phyloP scores from a whole-genome alignment of 1,140 invertebrate species.

The Bombus terrestris region DNA sequence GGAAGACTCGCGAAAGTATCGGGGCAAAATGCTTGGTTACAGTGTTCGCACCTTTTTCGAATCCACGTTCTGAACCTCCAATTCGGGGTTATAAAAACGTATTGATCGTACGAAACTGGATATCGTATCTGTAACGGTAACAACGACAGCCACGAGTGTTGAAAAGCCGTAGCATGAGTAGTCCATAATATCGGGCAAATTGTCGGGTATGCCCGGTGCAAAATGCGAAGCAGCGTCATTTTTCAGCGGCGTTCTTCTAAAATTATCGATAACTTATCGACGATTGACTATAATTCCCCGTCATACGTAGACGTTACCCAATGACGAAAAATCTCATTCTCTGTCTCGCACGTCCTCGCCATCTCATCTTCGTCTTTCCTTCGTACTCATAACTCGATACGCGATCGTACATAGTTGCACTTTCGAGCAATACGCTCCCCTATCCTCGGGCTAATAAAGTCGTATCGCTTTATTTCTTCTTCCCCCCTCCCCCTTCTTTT shows the following conservation, averaged over 20 bases:
- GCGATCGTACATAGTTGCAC: slow-evolving; percentile 34
- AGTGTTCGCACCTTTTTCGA: slow-evolving; percentile 17
- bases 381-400: slow-evolving; percentile 31
- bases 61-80: slow-evolving; percentile 7
- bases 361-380: not conserved
- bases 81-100: slow-evolving; percentile 41
- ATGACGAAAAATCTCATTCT: slow-evolving; percentile 51
- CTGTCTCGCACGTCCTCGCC: not conserved
- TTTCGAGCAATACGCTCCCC: slow-evolving; percentile 14
- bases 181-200: slow-evolving; percentile 73
- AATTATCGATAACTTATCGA: slow-evolving; percentile 77
- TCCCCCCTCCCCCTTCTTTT: too few species aligned
- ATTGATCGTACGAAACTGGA: slow-evolving; percentile 44
- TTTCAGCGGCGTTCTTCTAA: slow-evolving; percentile 72
- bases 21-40: not conserved
- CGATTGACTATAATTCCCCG: slow-evolving; percentile 73
- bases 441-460: slow-evolving; percentile 47
- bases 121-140: slow-evolving; percentile 60
- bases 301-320: slow-evolving; percentile 53
- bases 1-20: not conserved
- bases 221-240: slow-evolving; percentile 62
- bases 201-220: slow-evolving; percentile 68
- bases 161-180: slow-evolving; percentile 32
- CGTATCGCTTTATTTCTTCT: slow-evolving; percentile 39
- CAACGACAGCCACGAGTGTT: slow-evolving; percentile 38